Evolutionary conservation across 1,140 invertebrate genomes (phyloP).

Genomic region (Drosophila melanogaster): DNA sequence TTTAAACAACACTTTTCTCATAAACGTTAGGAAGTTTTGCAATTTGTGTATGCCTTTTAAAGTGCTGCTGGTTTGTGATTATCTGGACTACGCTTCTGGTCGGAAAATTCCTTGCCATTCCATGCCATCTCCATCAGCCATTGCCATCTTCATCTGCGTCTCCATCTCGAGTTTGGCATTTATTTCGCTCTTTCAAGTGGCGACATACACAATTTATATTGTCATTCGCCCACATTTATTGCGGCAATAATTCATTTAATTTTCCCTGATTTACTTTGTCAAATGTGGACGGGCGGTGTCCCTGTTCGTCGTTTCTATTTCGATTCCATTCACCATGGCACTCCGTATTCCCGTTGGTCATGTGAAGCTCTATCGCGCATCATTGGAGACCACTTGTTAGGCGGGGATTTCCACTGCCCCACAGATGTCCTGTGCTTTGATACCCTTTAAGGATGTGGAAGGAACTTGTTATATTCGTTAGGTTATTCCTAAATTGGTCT

Average conservation of each 20-base stretch:
- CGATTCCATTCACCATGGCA: background rate
- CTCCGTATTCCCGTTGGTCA: constrained; percentile 1
- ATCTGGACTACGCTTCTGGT: background rate
- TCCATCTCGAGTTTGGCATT: background rate
- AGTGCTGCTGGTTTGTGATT: no score
- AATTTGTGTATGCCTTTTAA: no score
- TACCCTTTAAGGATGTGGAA: background rate
- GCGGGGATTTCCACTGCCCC: constrained; percentile 2
- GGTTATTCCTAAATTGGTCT: no score
- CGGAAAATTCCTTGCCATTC: background rate
- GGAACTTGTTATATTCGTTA: background rate
- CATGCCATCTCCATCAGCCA: background rate
- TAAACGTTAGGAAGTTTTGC: no score
- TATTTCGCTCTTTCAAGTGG: constrained; percentile 31
- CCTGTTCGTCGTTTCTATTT: background rate
- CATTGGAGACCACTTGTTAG: constrained; percentile 43
- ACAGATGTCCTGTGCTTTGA: background rate
- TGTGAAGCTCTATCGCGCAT: constrained; percentile 23
- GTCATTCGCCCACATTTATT: constrained; percentile 72
- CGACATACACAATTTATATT: constrained; percentile 71
- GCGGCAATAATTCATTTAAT: constrained; percentile 82
- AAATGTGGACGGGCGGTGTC: constrained; percentile 30
- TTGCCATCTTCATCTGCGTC: background rate
- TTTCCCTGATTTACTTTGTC: constrained; percentile 79
- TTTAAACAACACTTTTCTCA: no score